phyloP scores from a whole-genome alignment of 2,797 vertebrate genomes.

The Oreochromis mossambicus region DNA sequence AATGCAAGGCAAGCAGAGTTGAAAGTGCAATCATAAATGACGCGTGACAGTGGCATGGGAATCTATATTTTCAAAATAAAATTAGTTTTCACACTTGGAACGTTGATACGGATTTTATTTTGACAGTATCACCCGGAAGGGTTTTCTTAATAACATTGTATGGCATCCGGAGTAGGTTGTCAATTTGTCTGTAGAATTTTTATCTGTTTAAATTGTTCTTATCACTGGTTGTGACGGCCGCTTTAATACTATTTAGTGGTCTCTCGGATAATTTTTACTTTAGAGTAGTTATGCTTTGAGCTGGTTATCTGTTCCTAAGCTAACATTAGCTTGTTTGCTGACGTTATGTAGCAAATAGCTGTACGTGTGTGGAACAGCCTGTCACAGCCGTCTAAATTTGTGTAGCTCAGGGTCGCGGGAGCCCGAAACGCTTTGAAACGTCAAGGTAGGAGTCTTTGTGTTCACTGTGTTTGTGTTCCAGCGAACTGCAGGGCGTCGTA shows the following conservation, averaged over 20 bases:
- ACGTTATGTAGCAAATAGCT: background rate
- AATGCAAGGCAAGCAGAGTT: background rate
- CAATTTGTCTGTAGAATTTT: too few species aligned
- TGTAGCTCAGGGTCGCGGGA: background rate
- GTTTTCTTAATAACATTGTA: background rate
- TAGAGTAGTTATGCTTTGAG: background rate
- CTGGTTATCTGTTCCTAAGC: background rate
- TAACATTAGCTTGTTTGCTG: background rate
- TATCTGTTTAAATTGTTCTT: background rate
- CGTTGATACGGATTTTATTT: background rate
- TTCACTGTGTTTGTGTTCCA: background rate
- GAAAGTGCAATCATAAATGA: background rate
- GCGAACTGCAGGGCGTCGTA: background rate
- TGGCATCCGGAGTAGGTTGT: background rate
- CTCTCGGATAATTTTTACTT: background rate
- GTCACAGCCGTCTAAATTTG: too few species aligned
- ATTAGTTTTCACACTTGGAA: background rate
- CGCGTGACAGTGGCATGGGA: background rate
- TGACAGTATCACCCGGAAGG: background rate
- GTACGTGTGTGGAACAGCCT: background rate
- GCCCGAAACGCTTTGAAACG: background rate
- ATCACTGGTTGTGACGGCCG: fast-evolving
- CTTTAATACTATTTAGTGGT: background rate
- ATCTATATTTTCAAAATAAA: background rate
- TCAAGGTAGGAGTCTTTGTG: background rate